Conservation (phyloP, 2,888 invertebrate species). For the Dynastes hyllus region DNA sequence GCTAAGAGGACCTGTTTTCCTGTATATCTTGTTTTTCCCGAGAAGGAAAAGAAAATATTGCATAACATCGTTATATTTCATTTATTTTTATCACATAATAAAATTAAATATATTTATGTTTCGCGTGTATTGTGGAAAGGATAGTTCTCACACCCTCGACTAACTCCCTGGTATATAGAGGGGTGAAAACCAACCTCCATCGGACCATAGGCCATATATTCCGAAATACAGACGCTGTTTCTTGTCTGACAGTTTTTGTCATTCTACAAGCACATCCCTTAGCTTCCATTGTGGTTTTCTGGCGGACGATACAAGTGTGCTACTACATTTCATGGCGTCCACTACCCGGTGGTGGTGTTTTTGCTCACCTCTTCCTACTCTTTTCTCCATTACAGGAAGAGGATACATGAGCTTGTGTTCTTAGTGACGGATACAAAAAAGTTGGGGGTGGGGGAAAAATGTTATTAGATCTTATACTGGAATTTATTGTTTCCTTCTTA, state of each 20-base stretch:
- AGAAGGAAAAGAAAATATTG: neutral
- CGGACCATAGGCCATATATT: constrained; percentile 63
- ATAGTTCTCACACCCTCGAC: neutral
- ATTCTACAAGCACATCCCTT: constrained; percentile 61
- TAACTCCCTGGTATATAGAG: neutral
- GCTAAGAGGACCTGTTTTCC: no score
- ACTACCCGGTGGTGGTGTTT: constrained; percentile 16
- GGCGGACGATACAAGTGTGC: constrained; percentile 62
- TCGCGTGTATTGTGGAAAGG: neutral
- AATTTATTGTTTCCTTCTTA: no score
- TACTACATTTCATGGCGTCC: constrained; percentile 61
- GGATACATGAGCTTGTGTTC: constrained; percentile 7
- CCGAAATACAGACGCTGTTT: constrained; percentile 64
- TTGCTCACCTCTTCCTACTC: constrained; percentile 17
- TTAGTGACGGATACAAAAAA: constrained; percentile 5
- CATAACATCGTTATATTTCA: constrained; percentile 33
- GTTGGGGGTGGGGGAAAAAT: no score
- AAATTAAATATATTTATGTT: constrained; percentile 49
- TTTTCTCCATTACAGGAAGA: constrained; percentile 6
- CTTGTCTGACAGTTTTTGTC: constrained; percentile 65
- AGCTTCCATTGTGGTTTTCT: constrained; percentile 64
- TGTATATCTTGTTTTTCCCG: no score
- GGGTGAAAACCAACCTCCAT: constrained; percentile 52
- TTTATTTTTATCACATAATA: constrained; percentile 44
- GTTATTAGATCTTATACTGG: neutral